phyloP scores from a whole-genome alignment of 2,888 invertebrate species.

The Perizoma affinitatum region DNA sequence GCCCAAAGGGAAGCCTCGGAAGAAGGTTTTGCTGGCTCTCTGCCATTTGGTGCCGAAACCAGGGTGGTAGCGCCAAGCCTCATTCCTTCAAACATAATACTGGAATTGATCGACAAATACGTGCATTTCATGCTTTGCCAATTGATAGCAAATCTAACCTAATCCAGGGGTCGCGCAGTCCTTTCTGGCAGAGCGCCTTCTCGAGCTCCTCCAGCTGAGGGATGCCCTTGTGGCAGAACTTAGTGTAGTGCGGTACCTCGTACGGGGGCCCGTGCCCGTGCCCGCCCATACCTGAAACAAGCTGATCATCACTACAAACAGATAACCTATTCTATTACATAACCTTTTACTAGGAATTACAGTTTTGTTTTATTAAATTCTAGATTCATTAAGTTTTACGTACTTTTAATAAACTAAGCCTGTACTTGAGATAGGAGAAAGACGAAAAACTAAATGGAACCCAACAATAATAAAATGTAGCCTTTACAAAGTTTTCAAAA shows the following conservation, averaged over 20 bases:
- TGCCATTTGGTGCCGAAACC: conserved; percentile 82
- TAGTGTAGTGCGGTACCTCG: conserved; percentile 88
- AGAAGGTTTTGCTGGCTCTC: conserved; percentile 75
- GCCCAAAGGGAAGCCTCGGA: conserved; percentile 88
- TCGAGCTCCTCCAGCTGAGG: conserved; percentile 86
- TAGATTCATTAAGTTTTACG: too few species aligned
- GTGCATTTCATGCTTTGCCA: not conserved
- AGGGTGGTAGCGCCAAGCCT: conserved; percentile 91
- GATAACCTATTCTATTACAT: conserved; percentile 55
- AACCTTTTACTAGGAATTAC: conserved; percentile 22
- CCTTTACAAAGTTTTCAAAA: too few species aligned
- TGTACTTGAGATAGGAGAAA: too few species aligned
- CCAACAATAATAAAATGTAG: too few species aligned
- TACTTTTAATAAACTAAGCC: too few species aligned
- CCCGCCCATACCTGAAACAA: conserved; percentile 57
- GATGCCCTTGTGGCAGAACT: conserved; percentile 89
- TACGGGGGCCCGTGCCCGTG: conserved; percentile 81
- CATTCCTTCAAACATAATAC: conserved; percentile 84
- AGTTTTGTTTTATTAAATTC: too few species aligned
- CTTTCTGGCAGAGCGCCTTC: conserved; percentile 86
- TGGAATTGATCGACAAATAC: not conserved
- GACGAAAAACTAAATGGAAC: too few species aligned
- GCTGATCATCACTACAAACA: conserved; percentile 30
- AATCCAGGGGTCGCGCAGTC: conserved; percentile 94
- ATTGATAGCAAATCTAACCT: conserved; percentile 4